Evolutionary conservation across 1,140 invertebrate species (phyloP).

Genomic region (Ylistrum balloti): DNA sequence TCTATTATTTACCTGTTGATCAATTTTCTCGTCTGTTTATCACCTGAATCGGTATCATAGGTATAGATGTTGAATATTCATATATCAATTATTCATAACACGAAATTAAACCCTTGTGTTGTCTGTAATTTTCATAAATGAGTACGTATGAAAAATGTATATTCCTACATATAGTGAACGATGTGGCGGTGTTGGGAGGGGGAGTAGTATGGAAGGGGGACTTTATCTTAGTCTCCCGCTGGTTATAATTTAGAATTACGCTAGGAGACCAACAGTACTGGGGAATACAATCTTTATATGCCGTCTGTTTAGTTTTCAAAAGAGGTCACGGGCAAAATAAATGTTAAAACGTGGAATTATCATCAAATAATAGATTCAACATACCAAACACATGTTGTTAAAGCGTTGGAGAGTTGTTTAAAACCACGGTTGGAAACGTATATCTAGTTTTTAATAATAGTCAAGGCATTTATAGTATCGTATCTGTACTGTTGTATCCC

Average conservation of each 20-base stretch:
- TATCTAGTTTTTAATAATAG: no score
- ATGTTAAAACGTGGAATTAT: conserved; percentile 35
- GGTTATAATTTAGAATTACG: conserved; percentile 18
- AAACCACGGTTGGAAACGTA: not conserved
- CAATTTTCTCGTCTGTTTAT: not conserved
- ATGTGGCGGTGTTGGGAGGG: not conserved
- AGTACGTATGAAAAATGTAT: conserved; percentile 15
- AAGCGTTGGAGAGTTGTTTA: not conserved
- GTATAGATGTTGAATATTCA: not conserved
- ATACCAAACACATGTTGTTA: conserved; percentile 19
- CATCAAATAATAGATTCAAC: conserved; percentile 16
- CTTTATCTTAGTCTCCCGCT: not conserved
- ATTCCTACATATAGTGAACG: not conserved
- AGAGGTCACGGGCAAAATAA: conserved; percentile 18
- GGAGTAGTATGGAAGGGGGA: not conserved
- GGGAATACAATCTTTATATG: not conserved
- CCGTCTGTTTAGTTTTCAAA: conserved; percentile 14
- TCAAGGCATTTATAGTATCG: no score
- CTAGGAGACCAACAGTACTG: not conserved
- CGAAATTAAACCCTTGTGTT: not conserved
- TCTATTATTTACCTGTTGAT: not conserved
- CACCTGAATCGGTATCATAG: not conserved
- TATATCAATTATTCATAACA: not conserved
- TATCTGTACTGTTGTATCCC: no score
- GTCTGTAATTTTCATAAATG: not conserved